A percentile compares a stretch with the other conserved stretches of the same genome.
phyloP scores from a whole-genome alignment of 1,140 invertebrate genomes.

The Apocrypta bakeri region DNA sequence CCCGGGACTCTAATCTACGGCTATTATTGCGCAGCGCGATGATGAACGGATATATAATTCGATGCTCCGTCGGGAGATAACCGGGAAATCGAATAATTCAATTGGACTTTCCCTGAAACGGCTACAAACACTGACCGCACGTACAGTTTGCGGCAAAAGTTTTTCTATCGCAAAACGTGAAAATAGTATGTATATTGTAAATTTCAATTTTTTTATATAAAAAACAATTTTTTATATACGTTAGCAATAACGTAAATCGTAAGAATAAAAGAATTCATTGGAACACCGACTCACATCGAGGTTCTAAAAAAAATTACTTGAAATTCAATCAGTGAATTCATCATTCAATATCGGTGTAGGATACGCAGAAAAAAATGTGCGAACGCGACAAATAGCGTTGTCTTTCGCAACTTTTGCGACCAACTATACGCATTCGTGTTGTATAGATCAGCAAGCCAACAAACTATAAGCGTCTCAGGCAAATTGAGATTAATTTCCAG shows the following conservation, averaged over 20 bases:
- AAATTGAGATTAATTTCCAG: constrained; percentile 47
- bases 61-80: constrained; percentile 4
- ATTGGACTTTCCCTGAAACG: constrained; percentile 40
- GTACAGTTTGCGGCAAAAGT: constrained; percentile 12
- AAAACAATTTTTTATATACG: too few species aligned
- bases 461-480: not conserved
- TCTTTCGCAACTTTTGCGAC: not conserved
- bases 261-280: too few species aligned
- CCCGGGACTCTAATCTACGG: not conserved
- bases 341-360: too few species aligned
- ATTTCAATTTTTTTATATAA: too few species aligned
- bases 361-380: too few species aligned
- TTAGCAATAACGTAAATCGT: too few species aligned
- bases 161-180: too few species aligned
- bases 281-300: too few species aligned
- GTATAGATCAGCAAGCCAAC: not conserved
- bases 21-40: constrained; percentile 5
- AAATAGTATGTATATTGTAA: too few species aligned
- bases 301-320: too few species aligned
- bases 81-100: constrained; percentile 37
- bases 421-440: not conserved
- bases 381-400: not conserved
- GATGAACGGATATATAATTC: constrained; percentile 40
- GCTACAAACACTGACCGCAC: not conserved
- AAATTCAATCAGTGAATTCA: too few species aligned